Base-by-base conservation (phyloP, 2,888 invertebrate species). In the Conus canariensis region DNA sequence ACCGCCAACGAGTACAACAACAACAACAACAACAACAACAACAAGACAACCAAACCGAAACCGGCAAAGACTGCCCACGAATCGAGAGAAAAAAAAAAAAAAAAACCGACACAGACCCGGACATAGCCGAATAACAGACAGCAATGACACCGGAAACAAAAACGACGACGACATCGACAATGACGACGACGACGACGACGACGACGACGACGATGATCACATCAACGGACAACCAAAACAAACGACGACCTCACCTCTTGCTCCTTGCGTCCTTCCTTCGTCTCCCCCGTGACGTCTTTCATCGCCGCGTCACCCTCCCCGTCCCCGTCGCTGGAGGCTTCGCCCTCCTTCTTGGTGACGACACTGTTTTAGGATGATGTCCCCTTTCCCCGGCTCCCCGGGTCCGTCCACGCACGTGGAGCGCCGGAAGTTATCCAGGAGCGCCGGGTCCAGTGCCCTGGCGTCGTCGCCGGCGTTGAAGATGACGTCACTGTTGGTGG, bases 401-500 rank as follows among this genome's bases (percentile, higher is more conserved):
- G 25, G 30, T 0, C 82, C 82, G 56, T 83, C 82, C 58, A 83
- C 82, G 22, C 82, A 83, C 56, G 82, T 58, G 58, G 82, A 83
- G 56, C 82, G 56, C 22, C 82, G 56, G 22, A 56, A 83, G 58
- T 83, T 83, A 10, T 83, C 82, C 82, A 83, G 22, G 7, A 5
- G 8, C 30, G 9, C 22, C 77, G 12, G 12, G 30, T 56, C 9
- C 58, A 4, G 22, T 58, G 9, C 82, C 56, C 0, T 19, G 82
- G 25, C 82, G 58, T 58, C 77, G 14, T 30, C 30, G 77, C 45
- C 30, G 45, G 30, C 30, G 74, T 74, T n/a, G n/a, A 74, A 7
- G 82, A 83, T 83, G 82, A 83, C 82, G 82, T 83, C 58, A 22
- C 58, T 19, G 5, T n/a, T n/a, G 77, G 77, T 14, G 77, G 45